Evolutionary conservation across 2,797 vertebrate species (phyloP).

Genomic region (Limnodromus scolopaceus): DNA sequence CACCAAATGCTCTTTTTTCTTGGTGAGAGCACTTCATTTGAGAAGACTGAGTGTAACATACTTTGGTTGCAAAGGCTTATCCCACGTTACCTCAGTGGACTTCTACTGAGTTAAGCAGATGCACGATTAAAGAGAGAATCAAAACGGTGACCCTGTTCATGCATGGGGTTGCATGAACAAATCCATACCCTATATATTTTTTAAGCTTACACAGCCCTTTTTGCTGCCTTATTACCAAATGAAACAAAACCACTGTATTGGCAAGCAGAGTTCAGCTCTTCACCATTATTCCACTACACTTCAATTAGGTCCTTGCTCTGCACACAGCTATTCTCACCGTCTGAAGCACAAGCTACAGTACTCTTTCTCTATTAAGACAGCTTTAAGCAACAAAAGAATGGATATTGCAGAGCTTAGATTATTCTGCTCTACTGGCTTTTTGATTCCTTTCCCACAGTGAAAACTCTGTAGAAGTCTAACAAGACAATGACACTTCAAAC

Average conservation of each 20-base stretch:
- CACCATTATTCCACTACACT: neutral
- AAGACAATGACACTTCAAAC: slow-evolving; percentile 66
- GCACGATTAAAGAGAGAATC: neutral
- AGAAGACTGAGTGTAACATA: neutral
- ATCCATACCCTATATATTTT: neutral
- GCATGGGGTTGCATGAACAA: neutral
- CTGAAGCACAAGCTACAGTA: slow-evolving; percentile 41
- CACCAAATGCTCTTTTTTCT: neutral
- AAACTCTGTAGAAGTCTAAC: slow-evolving; percentile 45
- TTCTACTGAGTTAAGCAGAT: neutral
- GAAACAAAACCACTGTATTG: neutral
- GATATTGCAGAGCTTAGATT: slow-evolving; percentile 80
- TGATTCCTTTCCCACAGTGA: slow-evolving; percentile 85
- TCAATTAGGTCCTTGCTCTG: slow-evolving; percentile 42
- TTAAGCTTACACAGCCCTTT: neutral
- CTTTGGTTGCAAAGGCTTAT: neutral
- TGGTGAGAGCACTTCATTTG: neutral
- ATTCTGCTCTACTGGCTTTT: slow-evolving; percentile 81
- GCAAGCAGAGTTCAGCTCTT: neutral
- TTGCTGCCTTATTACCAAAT: neutral
- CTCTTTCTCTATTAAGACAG: slow-evolving; percentile 29
- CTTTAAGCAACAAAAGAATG: slow-evolving; percentile 73
- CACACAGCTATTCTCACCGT: neutral
- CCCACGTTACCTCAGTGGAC: neutral
- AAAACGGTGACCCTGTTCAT: neutral